These are phyloP conservation scores for Mastacembelus armatus DNA, from an alignment of 2,797 vertebrate species.

Conservation along the genomic window DNA sequence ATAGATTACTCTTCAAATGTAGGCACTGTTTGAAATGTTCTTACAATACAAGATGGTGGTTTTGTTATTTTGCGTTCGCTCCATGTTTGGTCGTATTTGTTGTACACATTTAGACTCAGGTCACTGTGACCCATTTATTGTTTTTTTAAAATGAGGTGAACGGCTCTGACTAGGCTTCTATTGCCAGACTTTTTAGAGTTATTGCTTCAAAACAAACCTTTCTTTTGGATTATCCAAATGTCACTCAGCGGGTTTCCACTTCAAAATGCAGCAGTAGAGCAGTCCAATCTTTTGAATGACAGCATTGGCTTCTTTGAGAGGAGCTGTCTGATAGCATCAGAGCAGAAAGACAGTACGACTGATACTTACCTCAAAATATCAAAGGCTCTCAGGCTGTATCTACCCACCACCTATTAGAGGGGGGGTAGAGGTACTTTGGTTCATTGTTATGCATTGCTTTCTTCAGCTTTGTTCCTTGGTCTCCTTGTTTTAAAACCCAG, in stretches of 20 bases:
- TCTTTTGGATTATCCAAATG: constrained; percentile 63
- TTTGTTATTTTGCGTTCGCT: not conserved
- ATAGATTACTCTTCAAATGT: constrained; percentile 22
- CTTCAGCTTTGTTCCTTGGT: constrained; percentile 1
- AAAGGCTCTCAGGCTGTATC: constrained; percentile 27
- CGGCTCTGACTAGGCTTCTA: not conserved
- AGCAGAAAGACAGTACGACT: constrained; percentile 17
- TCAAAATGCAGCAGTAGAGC: constrained; percentile 13
- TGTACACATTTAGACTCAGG: not conserved
- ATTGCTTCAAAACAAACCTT: constrained; percentile 58
- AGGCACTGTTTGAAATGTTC: constrained; percentile 8
- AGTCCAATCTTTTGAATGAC: constrained; percentile 38
- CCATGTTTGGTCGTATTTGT: not conserved
- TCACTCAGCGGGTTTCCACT: constrained; percentile 42
- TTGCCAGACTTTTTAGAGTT: constrained; percentile 26
- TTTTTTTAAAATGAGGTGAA: constrained; percentile 25
- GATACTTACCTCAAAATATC: constrained; percentile 47
- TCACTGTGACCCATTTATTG: too few species aligned
- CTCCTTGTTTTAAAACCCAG: constrained; percentile 15
- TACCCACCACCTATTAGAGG: constrained; percentile 21
- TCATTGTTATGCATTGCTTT: constrained; percentile 6
- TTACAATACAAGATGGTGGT: not conserved
- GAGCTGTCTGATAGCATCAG: constrained; percentile 33
- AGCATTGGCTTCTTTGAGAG: constrained; percentile 27
- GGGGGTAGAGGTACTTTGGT: constrained; percentile 13